Evolutionary conservation across 2,113 vertebrate genomes (phyloP).

Genomic region (Acanthisitta chloris): DNA sequence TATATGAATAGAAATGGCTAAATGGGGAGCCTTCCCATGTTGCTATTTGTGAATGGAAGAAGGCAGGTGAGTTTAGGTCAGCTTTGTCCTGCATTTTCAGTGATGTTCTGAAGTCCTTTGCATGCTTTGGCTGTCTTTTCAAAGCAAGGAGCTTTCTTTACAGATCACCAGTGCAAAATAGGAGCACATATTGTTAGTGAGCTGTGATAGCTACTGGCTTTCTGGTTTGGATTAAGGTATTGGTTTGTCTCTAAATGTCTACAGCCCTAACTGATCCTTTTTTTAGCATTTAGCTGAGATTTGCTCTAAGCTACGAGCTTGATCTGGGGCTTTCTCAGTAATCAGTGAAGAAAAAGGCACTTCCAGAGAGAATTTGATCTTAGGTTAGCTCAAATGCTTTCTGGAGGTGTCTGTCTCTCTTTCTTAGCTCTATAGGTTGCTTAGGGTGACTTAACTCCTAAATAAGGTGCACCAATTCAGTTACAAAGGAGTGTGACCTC

Average conservation of each 20-base stretch:
- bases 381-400: not conserved
- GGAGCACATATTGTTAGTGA: not conserved
- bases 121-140: not conserved
- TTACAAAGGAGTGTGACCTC: not conserved
- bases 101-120: not conserved
- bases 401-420: not conserved
- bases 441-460: not conserved
- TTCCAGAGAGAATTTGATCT: not conserved
- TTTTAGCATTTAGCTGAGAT: slow-evolving; percentile 2
- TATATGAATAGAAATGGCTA: not conserved
- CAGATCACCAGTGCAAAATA: not conserved
- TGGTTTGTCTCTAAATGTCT: not conserved
- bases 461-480: not conserved
- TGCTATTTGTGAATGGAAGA: not conserved
- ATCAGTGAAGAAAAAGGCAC: not conserved
- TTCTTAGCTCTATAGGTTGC: not conserved
- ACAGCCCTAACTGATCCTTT: not conserved
- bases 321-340: not conserved
- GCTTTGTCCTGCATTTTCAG: not conserved
- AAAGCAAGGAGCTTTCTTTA: not conserved
- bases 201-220: not conserved
- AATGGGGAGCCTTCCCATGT: not conserved
- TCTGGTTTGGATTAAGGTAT: not conserved
- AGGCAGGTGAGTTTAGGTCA: not conserved
- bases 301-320: not conserved